Evolutionary conservation across 2,113 vertebrate genomes (phyloP).

Genomic region (Todiramphus saurophagus): DNA sequence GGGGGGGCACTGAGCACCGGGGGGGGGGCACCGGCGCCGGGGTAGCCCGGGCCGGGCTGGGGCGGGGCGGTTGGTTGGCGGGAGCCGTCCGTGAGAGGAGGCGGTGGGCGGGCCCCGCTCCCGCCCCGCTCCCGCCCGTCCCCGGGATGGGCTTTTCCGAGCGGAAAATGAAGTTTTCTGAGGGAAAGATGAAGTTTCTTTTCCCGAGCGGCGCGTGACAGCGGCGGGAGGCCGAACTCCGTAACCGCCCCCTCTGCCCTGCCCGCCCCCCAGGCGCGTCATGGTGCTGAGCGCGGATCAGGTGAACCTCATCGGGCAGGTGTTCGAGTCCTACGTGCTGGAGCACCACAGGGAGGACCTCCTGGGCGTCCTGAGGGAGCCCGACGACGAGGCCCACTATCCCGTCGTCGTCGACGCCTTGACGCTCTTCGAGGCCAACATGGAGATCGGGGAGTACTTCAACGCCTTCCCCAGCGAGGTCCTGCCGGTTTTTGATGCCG

Average conservation of each 20-base stretch:
- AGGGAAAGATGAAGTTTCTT: background rate
- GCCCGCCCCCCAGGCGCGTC: background rate
- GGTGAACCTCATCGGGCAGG: constrained; percentile 81
- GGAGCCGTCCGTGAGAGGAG: background rate
- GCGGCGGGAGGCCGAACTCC: accelerated
- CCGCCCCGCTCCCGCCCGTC: accelerated
- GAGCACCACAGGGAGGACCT: constrained; percentile 86
- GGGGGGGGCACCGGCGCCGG: no score
- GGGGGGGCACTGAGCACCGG: no score
- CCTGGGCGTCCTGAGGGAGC: constrained; percentile 74
- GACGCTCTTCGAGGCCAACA: constrained; percentile 93
- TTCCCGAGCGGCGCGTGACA: accelerated
- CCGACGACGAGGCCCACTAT: constrained; percentile 78
- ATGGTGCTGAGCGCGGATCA: constrained; percentile 82
- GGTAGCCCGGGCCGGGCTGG: background rate
- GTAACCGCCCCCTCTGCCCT: background rate
- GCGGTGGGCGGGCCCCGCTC: background rate
- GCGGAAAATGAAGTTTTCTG: background rate
- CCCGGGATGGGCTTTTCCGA: accelerated
- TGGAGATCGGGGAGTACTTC: constrained; percentile 95
- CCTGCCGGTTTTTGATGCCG: constrained; percentile 85
- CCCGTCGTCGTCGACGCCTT: constrained; percentile 89
- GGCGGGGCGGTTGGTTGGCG: background rate
- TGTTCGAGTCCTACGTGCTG: constrained; percentile 86
- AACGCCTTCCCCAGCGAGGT: constrained; percentile 85